Conservation (phyloP, 2,797 vertebrate genomes). For the Octomys mimax region DNA sequence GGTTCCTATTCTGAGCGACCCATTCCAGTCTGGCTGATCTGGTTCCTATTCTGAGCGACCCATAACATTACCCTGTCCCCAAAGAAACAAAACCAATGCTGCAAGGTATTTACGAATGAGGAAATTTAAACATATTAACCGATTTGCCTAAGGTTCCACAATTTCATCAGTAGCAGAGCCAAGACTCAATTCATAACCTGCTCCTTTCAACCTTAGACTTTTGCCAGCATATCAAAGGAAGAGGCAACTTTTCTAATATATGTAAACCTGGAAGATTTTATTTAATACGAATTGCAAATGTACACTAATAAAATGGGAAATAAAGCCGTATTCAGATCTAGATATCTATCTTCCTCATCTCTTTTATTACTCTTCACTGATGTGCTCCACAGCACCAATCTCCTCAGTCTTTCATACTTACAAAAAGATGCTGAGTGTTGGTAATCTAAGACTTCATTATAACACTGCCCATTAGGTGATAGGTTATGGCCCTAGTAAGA, state of each 20-base stretch:
- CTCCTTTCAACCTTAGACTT: slow-evolving; percentile 13
- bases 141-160: background rate
- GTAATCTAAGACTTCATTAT: slow-evolving; percentile 36
- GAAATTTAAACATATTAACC: background rate
- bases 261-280: background rate
- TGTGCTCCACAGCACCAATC: background rate
- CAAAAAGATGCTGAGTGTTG: background rate
- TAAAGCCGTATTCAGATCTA: background rate
- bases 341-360: background rate
- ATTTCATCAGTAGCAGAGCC: background rate
- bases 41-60: too few species aligned
- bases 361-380: background rate
- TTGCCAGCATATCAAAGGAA: background rate
- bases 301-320: background rate
- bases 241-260: background rate
- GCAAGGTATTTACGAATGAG: slow-evolving; percentile 2
- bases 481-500: too few species aligned
- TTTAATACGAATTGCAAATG: background rate
- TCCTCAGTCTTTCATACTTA: background rate
- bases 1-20: too few species aligned
- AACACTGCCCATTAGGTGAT: background rate
- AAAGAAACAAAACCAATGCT: too few species aligned
- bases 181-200: background rate
- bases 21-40: too few species aligned
- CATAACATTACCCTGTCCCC: too few species aligned